Evolutionary conservation across 2,797 vertebrate genomes (phyloP).

Genomic region (Paguma larvata): DNA sequence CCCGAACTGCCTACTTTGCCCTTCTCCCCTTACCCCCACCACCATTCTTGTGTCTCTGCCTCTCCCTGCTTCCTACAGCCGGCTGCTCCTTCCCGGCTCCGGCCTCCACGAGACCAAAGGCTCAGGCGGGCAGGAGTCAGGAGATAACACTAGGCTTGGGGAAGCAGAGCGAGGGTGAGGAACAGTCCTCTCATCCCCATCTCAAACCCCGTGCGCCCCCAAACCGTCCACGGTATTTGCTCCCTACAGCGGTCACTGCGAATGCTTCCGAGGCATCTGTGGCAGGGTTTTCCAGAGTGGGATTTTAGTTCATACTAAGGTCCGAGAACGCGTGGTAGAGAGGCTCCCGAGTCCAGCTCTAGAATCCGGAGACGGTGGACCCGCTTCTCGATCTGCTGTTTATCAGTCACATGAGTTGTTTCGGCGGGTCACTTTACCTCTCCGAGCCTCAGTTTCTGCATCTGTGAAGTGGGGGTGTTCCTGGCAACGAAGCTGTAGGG

Average conservation of each 20-base stretch:
- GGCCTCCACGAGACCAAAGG: background rate
- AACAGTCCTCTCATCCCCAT: no score
- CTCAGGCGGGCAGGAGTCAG: background rate
- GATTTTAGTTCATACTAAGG: background rate
- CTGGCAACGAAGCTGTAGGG: background rate
- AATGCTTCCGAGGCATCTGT: background rate
- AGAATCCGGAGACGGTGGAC: background rate
- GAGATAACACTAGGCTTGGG: background rate
- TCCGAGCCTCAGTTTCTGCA: background rate
- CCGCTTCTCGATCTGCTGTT: rapidly evolving
- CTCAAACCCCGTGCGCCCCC: background rate
- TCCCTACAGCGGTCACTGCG: background rate
- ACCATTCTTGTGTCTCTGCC: background rate
- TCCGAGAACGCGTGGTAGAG: no score
- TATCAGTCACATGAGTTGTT: background rate
- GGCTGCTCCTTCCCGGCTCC: background rate
- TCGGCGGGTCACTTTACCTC: background rate
- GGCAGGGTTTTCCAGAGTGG: background rate
- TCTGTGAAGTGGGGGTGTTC: background rate
- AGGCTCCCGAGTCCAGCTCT: background rate
- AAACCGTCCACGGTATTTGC: background rate
- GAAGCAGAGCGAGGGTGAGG: background rate
- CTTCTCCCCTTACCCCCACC: background rate
- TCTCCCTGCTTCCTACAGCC: background rate
- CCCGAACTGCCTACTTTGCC: background rate